Base-by-base conservation (phyloP, 2,888 invertebrate genomes). In the Synergus itoensis region DNA sequence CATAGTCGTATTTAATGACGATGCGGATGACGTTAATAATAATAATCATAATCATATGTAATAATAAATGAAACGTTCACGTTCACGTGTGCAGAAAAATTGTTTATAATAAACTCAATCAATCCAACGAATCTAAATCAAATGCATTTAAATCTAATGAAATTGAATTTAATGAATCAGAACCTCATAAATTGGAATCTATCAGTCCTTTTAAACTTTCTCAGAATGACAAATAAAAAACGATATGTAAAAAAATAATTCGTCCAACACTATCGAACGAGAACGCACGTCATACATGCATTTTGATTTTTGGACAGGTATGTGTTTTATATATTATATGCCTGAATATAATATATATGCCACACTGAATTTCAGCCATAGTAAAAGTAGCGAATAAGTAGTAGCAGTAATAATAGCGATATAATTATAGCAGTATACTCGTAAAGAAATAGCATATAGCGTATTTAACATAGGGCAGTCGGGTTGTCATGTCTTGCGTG, bases 401-500 rank as follows among this genome's bases (percentile, higher is more conserved):
- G 41, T 69, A 78, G 18, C 57, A 53, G 64, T 53, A 62, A 77
- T 78, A 53, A 80, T 67, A 57, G 67, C 14, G 14, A 43, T 77
- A 79, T 45, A 57, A 79, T 76, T 43, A 77, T 77, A 79, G 67
- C 69, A 60, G 45, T 67, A 69, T 75, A 76, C 60, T 69, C 48
- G 18, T 65, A 73, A 63, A 82, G 77, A 53, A 79, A 79, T 78
- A 78, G 77, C 79, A 48, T 69, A 80, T 81, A 82, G 62, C 75
- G 76, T 75, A 80, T 45, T 78, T 81, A 78, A 81, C 81, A 81
- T 83, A 84, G 85, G 81, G 82, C 82, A 85, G 77, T 85, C 81
- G 82, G 81, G 82, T 85, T 83, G 77, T 80, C 81, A 80, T 83
- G 80, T 84, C 85, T 84, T 83, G 84, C 80, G 80, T 83, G 81